Conservation (phyloP, 2,888 invertebrate genomes). For the Sialis fuliginosa region DNA sequence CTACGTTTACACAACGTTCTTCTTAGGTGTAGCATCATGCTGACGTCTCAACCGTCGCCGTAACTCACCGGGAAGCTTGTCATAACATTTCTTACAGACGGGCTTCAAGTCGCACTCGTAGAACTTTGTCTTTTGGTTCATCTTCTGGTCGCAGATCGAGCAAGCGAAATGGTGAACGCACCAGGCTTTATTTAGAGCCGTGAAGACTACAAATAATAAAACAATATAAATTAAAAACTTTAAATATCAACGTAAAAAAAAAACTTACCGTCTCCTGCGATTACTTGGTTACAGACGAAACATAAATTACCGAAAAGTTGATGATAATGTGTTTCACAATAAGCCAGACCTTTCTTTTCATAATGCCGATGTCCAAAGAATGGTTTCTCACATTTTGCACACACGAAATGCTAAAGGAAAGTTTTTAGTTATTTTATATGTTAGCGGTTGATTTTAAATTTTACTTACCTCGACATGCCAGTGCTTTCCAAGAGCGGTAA, state of each 20-base stretch:
- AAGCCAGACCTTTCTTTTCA: conserved; percentile 95
- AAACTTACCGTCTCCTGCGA: conserved; percentile 81
- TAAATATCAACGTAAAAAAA: too few relatives aligned
- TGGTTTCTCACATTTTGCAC: conserved; percentile 98
- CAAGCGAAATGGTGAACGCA: conserved; percentile 98
- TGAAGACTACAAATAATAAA: conserved; percentile 56
- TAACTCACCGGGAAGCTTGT: conserved; percentile 86
- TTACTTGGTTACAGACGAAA: conserved; percentile 97
- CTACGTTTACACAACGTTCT: not conserved
- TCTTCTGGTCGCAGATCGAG: conserved; percentile 87
- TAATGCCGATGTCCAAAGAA: conserved; percentile 98
- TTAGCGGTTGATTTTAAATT: not conserved
- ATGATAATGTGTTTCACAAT: conserved; percentile 98
- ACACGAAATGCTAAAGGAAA: conserved; percentile 81
- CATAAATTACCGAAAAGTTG: conserved; percentile 97
- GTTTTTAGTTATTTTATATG: not conserved
- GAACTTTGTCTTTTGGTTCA: conserved; percentile 95
- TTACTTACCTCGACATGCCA: conserved; percentile 84
- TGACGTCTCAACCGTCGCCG: conserved; percentile 81
- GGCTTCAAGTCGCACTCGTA: conserved; percentile 98
- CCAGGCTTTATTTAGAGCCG: conserved; percentile 97
- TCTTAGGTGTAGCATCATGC: conserved; percentile 57
- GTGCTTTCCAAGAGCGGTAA: conserved; percentile 94
- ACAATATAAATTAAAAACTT: not conserved
- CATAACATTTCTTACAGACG: conserved; percentile 96